Evolutionary conservation across 2,888 invertebrate species (phyloP).

Genomic region (Pyrochroa serraticornis): DNA sequence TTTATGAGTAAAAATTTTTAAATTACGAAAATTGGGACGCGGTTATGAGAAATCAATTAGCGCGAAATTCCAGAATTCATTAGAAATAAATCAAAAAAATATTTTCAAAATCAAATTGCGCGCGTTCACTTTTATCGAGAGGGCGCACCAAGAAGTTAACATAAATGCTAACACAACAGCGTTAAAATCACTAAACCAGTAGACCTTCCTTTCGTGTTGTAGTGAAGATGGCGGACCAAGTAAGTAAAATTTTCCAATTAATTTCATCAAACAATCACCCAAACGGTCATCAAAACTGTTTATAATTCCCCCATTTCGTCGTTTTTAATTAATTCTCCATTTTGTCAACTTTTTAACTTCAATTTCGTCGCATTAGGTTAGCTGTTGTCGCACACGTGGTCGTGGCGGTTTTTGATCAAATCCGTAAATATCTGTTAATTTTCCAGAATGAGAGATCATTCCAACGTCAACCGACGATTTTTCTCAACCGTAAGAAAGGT

Average conservation of each 20-base stretch:
- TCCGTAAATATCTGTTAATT: conserved; percentile 31
- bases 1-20: no score
- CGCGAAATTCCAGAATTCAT: no score
- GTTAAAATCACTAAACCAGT: background rate
- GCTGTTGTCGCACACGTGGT: conserved; percentile 38
- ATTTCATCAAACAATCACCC: background rate
- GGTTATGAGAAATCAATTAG: no score
- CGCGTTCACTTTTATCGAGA: background rate
- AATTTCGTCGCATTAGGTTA: no score
- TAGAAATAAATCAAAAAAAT: no score
- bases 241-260: conserved; percentile 57
- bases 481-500: conserved; percentile 89
- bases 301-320: background rate
- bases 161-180: background rate
- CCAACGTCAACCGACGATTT: conserved; percentile 95
- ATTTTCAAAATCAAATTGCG: background rate
- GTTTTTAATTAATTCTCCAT: background rate
- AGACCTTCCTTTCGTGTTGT: background rate
- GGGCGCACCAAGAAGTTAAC: no score
- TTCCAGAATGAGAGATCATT: conserved; percentile 95
- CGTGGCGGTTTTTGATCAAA: background rate
- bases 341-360: no score
- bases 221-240: conserved; percentile 81
- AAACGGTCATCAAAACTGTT: background rate
- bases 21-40: no score